These are phyloP conservation scores for Serripes groenlandicus DNA, from an alignment of 2,888 invertebrate species.

Conservation along the genomic window DNA sequence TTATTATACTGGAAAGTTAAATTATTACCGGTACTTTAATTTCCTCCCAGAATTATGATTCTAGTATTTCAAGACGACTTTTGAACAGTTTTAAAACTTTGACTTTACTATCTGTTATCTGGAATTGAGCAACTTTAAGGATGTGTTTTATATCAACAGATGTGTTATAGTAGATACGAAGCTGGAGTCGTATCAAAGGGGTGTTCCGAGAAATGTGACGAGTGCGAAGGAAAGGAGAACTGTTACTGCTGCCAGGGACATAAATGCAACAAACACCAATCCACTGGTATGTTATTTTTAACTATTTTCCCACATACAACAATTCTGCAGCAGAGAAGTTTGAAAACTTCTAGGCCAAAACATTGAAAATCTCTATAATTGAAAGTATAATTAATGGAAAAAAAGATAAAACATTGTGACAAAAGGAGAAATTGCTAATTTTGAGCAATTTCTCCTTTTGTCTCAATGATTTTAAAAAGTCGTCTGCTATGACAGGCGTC, in stretches of 20 bases:
- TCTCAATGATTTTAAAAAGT: background rate
- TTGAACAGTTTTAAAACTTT: too few species aligned
- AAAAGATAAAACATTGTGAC: background rate
- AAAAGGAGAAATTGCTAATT: background rate
- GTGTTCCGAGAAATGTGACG: constrained; percentile 45
- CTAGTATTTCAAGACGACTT: too few species aligned
- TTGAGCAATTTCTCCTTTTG: background rate
- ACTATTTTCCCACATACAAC: background rate
- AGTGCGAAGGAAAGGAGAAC: constrained; percentile 37
- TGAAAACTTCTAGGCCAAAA: too few species aligned
- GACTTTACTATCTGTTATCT: background rate
- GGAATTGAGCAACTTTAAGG: background rate
- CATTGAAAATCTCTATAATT: too few species aligned
- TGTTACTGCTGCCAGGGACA: constrained; percentile 60
- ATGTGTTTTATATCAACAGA: constrained; percentile 20
- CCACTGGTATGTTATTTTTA: background rate
- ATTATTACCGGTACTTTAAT: too few species aligned
- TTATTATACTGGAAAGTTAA: too few species aligned
- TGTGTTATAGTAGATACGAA: constrained; percentile 46
- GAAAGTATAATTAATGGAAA: background rate
- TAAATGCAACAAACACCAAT: constrained; percentile 49
- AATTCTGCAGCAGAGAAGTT: too few species aligned
- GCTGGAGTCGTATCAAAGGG: constrained; percentile 47
- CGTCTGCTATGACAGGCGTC: too few species aligned
- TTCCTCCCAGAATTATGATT: too few species aligned